Base-by-base conservation (phyloP, 2,797 vertebrate genomes). In the Aselliscus stoliczkanus region DNA sequence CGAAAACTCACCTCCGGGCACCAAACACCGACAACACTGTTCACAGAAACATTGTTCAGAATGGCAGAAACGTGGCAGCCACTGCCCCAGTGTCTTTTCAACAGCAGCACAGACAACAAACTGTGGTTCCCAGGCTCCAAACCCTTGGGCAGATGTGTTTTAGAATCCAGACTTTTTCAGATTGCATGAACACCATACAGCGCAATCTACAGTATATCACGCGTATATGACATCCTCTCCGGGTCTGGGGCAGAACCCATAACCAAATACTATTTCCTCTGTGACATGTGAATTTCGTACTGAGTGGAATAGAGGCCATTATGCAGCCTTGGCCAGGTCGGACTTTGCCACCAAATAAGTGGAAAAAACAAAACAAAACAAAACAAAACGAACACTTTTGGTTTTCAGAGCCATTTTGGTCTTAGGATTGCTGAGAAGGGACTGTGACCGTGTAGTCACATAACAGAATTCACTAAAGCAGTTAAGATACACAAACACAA, bases 111-210 rank as follows among this genome's bases (percentile, higher is more conserved):
- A 4, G 54, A 77, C 47, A 56, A n/a, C 47, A 10, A 29, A 44
- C 52, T 3, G 2, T 37, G 54, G 31, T 7, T 54, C 20, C 29
- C 44, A 72, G 5, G 27, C 21, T 58, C 12, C 5, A 85, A 77
- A 29, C 34, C 47, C 76, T 18, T 5, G 15, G 73, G 65, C 11
- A 37, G 34, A 9, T 27, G 0, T 1, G 21, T 34, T 93, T 37
- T 14, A 8, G 37, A 52, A 81, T 20, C 18, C 20, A 54, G 21
- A 58, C 72, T 7, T 23, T 25, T 67, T 27, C 50, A 42, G 44
- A 4, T 1, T 7, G 11, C 21, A n/a, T 27, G 56, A 5, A 69
- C 25, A 58, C 62, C 0, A 6, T 0, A 5, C 0, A 5, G 81
- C n/a, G 39, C 31, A 42, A 17, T 14, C 6, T 39, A 62, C 9